These are phyloP conservation scores for Xerus rutilus DNA, from an alignment of 2,797 vertebrate species.

Conservation along the genomic window DNA sequence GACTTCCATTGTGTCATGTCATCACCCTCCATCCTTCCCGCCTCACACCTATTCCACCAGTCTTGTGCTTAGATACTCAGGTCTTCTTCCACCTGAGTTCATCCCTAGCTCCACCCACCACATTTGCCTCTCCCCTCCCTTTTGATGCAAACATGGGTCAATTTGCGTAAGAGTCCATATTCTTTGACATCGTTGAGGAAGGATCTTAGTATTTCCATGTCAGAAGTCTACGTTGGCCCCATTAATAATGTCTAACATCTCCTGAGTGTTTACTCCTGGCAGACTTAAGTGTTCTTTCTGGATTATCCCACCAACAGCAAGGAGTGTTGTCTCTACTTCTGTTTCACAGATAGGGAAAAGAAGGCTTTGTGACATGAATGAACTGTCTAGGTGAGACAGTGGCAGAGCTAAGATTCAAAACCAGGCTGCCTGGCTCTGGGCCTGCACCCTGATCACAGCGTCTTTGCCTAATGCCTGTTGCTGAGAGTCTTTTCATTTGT, in stretches of 20 bases:
- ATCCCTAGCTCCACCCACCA: too few relatives aligned
- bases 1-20: not conserved
- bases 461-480: not conserved
- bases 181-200: not conserved
- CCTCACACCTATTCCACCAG: rapidly evolving
- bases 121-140: not conserved
- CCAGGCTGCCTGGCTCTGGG: not conserved
- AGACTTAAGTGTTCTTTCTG: not conserved
- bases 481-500: not conserved
- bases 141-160: not conserved
- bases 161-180: not conserved
- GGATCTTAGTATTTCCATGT: not conserved
- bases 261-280: too few relatives aligned
- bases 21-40: not conserved
- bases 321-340: not conserved
- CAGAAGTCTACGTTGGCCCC: not conserved
- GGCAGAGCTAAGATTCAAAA: too few relatives aligned
- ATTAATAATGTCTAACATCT: not conserved
- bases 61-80: too few relatives aligned
- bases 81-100: not conserved
- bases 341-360: not conserved
- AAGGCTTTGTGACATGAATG: not conserved
- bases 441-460: not conserved
- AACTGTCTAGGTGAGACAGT: not conserved
- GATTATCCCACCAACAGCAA: not conserved